These are phyloP conservation scores for Eonycteris spelaea DNA, from an alignment of 2,113 vertebrate species.

Conservation along the genomic window DNA sequence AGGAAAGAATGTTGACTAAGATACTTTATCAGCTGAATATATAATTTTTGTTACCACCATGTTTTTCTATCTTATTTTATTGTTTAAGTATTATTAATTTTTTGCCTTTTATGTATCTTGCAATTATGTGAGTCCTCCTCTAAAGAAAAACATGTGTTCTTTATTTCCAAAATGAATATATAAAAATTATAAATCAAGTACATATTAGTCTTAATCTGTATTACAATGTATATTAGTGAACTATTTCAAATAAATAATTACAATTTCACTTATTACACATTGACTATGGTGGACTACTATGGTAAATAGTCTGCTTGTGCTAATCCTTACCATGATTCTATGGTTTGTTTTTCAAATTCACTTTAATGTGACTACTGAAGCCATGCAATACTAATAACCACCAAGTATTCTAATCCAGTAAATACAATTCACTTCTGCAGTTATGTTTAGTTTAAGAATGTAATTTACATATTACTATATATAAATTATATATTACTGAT, in stretches of 20 bases:
- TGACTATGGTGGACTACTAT: rapidly evolving
- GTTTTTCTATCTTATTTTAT: neutral
- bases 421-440: neutral
- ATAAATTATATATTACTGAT: neutral
- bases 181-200: neutral
- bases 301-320: neutral
- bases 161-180: neutral
- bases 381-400: neutral
- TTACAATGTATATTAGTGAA: neutral
- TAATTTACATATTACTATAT: neutral
- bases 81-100: neutral
- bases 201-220: neutral
- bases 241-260: neutral
- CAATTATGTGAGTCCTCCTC: neutral
- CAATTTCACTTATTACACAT: neutral
- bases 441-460: neutral
- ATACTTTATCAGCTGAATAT: neutral
- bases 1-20: neutral
- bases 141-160: neutral
- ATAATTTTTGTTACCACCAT: neutral
- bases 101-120: neutral
- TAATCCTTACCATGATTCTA: neutral
- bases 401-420: neutral
- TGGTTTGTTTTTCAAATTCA: neutral
- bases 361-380: neutral